Percentiles rank a stretch among this genome's conserved stretches.
Conservation (phyloP, 1,140 invertebrate species). For the Sminthurinus signatus region DNA sequence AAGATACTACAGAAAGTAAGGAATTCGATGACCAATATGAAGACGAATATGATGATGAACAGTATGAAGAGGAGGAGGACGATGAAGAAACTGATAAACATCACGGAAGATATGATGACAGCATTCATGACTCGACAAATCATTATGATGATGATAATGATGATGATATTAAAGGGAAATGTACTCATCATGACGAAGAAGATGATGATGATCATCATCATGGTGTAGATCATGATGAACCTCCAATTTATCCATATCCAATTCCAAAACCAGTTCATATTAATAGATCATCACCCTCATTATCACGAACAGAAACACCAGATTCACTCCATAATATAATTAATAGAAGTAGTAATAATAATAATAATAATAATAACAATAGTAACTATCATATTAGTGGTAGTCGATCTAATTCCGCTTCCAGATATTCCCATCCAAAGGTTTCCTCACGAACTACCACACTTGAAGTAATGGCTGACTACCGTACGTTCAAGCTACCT, state of each 20-base stretch:
- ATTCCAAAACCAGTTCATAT: not conserved
- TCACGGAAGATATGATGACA: no score
- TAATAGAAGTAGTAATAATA: no score
- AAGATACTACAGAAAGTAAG: not conserved
- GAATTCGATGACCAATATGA: not conserved
- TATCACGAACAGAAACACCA: no score
- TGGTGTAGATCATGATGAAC: not conserved
- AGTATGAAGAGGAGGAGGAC: not conserved
- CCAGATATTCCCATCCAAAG: not conserved
- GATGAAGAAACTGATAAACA: not conserved
- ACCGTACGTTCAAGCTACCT: not conserved
- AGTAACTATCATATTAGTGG: no score
- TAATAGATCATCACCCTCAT: no score
- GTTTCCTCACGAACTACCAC: slow-evolving; percentile 6
- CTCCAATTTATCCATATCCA: slow-evolving; percentile 10
- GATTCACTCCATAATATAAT: no score
- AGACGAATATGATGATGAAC: not conserved
- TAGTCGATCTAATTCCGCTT: no score
- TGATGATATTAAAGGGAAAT: not conserved
- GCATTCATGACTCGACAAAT: no score
- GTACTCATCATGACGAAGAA: not conserved
- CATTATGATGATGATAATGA: slow-evolving; percentile 3
- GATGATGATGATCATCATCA: not conserved
- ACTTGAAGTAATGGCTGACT: slow-evolving; percentile 6
- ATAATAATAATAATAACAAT: no score